Conservation (phyloP, 2,113 vertebrate genomes). For the Pica pica region DNA sequence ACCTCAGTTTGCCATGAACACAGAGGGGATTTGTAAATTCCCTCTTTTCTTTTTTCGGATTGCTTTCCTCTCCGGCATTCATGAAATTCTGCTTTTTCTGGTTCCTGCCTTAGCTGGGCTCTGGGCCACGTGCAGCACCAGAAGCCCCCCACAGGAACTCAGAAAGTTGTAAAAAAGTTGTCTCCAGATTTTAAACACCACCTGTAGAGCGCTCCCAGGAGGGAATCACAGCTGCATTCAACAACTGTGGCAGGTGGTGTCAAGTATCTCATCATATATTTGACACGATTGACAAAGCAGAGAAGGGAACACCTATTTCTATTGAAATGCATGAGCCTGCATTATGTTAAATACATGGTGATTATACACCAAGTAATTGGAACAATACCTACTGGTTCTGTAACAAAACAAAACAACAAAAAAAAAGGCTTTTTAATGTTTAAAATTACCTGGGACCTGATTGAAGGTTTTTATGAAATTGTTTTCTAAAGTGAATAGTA, state of each 20-base stretch:
- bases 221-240: slow-evolving; percentile 28
- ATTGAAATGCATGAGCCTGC: slow-evolving; percentile 52
- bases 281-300: slow-evolving; percentile 49
- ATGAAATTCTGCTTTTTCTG: background rate
- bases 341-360: slow-evolving; percentile 56
- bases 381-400: slow-evolving; percentile 60
- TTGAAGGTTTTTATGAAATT: slow-evolving; percentile 70
- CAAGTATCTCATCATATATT: slow-evolving; percentile 62
- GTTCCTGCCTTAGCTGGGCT: background rate
- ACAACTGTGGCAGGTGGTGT: slow-evolving; percentile 56
- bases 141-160: background rate
- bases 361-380: slow-evolving; percentile 61
- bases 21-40: background rate
- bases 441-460: slow-evolving; percentile 68
- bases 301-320: slow-evolving; percentile 54
- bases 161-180: slow-evolving; percentile 33
- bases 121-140: background rate
- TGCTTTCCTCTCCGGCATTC: background rate
- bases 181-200: slow-evolving; percentile 37
- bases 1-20: background rate
- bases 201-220: slow-evolving; percentile 38
- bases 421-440: slow-evolving; percentile 68
- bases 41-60: background rate
- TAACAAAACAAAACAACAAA: background rate
- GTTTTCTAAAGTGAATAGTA: slow-evolving; percentile 75